phyloP scores from a whole-genome alignment of 1,140 invertebrate species.

The Drosophila guanche region DNA sequence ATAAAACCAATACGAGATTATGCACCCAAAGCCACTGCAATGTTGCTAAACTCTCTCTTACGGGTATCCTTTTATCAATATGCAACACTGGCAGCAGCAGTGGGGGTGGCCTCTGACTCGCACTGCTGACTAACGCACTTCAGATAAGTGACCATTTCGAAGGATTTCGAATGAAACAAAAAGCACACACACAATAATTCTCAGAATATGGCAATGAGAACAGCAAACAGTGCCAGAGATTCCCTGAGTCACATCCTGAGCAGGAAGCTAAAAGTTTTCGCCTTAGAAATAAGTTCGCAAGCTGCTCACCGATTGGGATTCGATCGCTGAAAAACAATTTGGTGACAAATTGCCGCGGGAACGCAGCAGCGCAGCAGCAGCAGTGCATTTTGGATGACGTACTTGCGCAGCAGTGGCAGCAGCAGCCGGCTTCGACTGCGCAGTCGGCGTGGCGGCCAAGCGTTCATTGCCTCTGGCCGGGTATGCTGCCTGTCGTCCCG shows the following conservation, averaged over 20 bases:
- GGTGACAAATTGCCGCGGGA: constrained; percentile 13
- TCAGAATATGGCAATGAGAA: background rate
- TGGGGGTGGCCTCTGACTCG: background rate
- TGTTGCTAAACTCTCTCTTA: too few relatives aligned
- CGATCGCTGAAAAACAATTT: background rate
- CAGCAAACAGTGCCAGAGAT: too few relatives aligned
- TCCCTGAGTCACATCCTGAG: background rate
- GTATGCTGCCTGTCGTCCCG: too few relatives aligned
- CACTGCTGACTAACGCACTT: constrained; percentile 57
- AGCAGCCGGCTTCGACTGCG: too few relatives aligned
- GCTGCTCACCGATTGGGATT: constrained; percentile 2
- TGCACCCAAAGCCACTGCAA: too few relatives aligned
- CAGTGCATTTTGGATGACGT: constrained; percentile 16
- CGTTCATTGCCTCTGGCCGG: too few relatives aligned
- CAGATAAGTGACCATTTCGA: constrained; percentile 15
- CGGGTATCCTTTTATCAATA: too few relatives aligned
- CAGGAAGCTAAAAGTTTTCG: too few relatives aligned
- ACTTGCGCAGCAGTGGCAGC: constrained; percentile 6
- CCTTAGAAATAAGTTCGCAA: too few relatives aligned
- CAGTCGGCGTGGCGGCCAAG: too few relatives aligned
- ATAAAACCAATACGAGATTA: too few relatives aligned
- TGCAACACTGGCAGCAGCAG: background rate
- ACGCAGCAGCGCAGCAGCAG: background rate
- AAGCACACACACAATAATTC: background rate
- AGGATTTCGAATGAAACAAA: constrained; percentile 17